phyloP scores from a whole-genome alignment of 2,888 invertebrate genomes.

The Catocala fraxini region DNA sequence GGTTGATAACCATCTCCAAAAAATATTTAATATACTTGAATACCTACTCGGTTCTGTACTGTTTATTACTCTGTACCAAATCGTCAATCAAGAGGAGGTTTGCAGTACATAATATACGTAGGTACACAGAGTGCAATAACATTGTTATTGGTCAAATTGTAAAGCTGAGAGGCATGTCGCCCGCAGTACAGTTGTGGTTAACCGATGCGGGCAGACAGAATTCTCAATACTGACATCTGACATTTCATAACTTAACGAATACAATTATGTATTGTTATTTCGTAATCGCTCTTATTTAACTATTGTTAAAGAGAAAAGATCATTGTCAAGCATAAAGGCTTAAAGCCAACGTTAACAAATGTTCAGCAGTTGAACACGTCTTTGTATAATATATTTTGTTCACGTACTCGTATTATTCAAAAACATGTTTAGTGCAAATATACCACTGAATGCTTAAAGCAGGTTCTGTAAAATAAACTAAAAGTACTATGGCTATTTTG shows the following conservation, averaged over 20 bases:
- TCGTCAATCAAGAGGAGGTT: slow-evolving; percentile 4
- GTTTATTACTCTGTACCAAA: slow-evolving; percentile 3
- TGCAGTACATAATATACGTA: slow-evolving; percentile 15
- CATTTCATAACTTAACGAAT: slow-evolving; percentile 47
- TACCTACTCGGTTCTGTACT: too few species aligned
- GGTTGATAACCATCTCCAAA: too few species aligned
- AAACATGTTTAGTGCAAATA: too few species aligned
- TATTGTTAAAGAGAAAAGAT: too few species aligned
- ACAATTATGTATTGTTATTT: slow-evolving; percentile 11
- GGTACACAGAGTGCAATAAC: slow-evolving; percentile 51
- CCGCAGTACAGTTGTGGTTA: slow-evolving; percentile 72
- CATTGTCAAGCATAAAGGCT: too few species aligned
- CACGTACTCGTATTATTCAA: too few species aligned
- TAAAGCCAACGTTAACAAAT: too few species aligned
- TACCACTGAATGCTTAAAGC: too few species aligned
- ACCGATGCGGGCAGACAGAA: slow-evolving; percentile 75
- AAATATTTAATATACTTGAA: not conserved
- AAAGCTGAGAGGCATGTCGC: slow-evolving; percentile 62
- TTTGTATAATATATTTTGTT: too few species aligned
- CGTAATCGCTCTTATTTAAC: not conserved
- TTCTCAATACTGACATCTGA: slow-evolving; percentile 58
- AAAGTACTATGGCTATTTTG: too few species aligned
- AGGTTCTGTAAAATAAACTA: too few species aligned
- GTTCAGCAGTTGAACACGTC: too few species aligned
- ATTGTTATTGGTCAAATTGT: slow-evolving; percentile 64